These are phyloP conservation scores for Ciconia boyciana DNA, from an alignment of 2,113 vertebrate species.

Conservation along the genomic window DNA sequence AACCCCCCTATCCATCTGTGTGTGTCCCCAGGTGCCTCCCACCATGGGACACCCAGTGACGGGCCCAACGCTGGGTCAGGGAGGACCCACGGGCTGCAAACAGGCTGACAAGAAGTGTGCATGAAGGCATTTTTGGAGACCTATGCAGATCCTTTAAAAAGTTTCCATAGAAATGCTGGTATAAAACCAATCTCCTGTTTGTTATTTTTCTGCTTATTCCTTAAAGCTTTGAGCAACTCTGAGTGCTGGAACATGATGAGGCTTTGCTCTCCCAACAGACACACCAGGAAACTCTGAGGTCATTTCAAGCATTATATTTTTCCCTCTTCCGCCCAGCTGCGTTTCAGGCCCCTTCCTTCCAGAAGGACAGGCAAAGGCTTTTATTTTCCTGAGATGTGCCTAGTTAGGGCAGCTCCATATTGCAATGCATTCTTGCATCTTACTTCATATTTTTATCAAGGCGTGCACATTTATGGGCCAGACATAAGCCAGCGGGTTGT, in stretches of 20 bases:
- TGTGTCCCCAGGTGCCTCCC: neutral
- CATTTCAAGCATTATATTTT: constrained; percentile 22
- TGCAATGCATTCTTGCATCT: neutral
- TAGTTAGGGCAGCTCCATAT: neutral
- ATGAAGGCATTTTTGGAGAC: neutral
- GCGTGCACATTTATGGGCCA: neutral
- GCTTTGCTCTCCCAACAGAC: neutral
- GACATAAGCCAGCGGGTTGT: neutral
- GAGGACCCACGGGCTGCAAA: fast-evolving
- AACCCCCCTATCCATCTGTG: neutral
- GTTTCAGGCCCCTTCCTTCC: constrained; percentile 11
- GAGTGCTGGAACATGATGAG: neutral
- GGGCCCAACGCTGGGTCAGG: fast-evolving
- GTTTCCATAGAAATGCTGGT: neutral
- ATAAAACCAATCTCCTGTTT: neutral
- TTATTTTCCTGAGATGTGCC: constrained; percentile 6
- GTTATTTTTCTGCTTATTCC: neutral
- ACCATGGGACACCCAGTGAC: fast-evolving
- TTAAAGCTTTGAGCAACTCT: neutral
- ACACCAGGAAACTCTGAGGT: constrained; percentile 51
- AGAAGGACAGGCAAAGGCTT: neutral
- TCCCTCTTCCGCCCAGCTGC: neutral
- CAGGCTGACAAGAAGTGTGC: neutral
- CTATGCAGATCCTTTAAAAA: neutral
- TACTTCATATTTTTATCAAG: neutral